phyloP scores from a whole-genome alignment of 1,140 invertebrate species.

The Polyergus mexicanus region DNA sequence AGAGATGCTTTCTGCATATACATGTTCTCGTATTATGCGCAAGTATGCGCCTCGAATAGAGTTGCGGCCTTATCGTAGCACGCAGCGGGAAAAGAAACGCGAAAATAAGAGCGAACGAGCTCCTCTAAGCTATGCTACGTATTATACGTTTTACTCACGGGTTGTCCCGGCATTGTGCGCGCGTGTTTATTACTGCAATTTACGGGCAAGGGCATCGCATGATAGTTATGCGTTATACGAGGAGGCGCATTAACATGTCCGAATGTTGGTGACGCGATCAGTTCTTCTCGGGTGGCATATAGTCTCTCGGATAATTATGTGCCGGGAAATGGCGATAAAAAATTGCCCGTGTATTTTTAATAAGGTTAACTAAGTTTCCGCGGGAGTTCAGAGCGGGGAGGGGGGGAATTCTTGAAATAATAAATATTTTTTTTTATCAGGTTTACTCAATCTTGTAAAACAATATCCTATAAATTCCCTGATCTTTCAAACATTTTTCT shows the following conservation, averaged over 20 bases:
- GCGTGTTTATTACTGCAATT: conserved; percentile 36
- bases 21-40: background rate
- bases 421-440: no score
- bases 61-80: conserved; percentile 15
- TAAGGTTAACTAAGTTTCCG: conserved; percentile 45
- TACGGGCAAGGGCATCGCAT: conserved; percentile 18
- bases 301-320: conserved; percentile 26
- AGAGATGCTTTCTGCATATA: no score
- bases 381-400: no score
- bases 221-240: conserved; percentile 29
- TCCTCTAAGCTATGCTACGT: background rate
- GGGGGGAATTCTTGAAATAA: no score
- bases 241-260: conserved; percentile 12
- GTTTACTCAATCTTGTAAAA: no score
- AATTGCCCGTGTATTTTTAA: conserved; percentile 46
- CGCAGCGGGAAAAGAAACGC: conserved; percentile 20
- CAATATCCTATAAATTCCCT: background rate
- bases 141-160: background rate
- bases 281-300: conserved; percentile 22
- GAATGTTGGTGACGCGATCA: conserved; percentile 28
- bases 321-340: conserved; percentile 37
- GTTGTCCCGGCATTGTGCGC: background rate
- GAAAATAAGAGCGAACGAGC: conserved; percentile 26
- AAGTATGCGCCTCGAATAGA: background rate
- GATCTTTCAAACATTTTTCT: background rate